Conservation (phyloP, 2,797 vertebrate genomes). For the Clamator glandarius region DNA sequence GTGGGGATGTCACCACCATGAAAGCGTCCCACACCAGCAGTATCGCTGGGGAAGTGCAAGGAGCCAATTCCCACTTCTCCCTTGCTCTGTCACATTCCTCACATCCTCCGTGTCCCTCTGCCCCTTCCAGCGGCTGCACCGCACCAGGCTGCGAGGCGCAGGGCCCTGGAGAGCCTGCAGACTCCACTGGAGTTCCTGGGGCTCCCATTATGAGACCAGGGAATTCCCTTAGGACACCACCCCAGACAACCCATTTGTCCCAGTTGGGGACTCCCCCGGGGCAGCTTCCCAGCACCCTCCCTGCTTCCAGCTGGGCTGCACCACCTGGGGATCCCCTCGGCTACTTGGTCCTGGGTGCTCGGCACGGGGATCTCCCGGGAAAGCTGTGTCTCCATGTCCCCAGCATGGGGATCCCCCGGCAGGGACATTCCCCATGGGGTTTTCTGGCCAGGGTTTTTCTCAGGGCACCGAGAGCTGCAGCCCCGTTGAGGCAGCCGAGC, state of each 20-base stretch:
- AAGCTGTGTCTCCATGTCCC: neutral
- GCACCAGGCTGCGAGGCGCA: neutral
- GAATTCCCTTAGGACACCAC: neutral
- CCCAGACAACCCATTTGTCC: rapidly evolving
- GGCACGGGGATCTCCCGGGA: neutral
- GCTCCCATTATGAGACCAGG: rapidly evolving
- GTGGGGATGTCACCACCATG: neutral
- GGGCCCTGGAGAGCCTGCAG: neutral
- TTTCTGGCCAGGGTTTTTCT: neutral
- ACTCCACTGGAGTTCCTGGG: rapidly evolving
- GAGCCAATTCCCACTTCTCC: neutral
- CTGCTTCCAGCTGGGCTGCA: rapidly evolving
- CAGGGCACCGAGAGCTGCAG: rapidly evolving
- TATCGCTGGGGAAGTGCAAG: neutral
- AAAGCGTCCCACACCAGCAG: neutral
- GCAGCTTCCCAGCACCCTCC: neutral
- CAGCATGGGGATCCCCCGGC: neutral
- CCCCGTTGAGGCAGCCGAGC: neutral
- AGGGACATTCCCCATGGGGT: neutral
- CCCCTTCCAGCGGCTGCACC: rapidly evolving
- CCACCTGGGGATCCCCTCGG: neutral
- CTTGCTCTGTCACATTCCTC: rapidly evolving
- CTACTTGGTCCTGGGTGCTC: no score
- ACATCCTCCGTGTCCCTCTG: neutral
- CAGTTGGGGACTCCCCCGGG: neutral